These are phyloP conservation scores for Penaeus chinensis DNA, from an alignment of 1,140 invertebrate genomes.

Conservation along the genomic window DNA sequence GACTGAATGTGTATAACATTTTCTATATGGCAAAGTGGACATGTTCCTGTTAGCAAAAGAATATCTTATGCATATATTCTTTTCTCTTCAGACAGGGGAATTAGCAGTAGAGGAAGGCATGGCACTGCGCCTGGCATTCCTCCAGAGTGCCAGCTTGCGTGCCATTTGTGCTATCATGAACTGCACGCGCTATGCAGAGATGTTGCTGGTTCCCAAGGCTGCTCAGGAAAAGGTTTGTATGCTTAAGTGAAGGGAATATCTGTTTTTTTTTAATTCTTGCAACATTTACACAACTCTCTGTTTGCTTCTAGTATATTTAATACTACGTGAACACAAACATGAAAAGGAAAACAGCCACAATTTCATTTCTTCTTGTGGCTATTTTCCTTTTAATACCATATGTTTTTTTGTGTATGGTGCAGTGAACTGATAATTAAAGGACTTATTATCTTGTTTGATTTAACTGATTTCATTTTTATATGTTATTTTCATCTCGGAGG, in stretches of 20 bases:
- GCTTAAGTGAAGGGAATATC: neutral
- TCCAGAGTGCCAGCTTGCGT: conserved; percentile 75
- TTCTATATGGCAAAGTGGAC: neutral
- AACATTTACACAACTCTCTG: neutral
- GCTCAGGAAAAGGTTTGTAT: conserved; percentile 52
- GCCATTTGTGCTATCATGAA: conserved; percentile 71
- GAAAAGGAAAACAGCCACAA: too few species aligned
- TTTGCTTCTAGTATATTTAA: too few species aligned
- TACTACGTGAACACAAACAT: too few species aligned
- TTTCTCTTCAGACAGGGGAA: conserved; percentile 63
- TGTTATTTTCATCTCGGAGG: too few species aligned
- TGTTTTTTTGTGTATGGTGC: too few species aligned
- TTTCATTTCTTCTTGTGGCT: too few species aligned
- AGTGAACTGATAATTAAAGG: too few species aligned
- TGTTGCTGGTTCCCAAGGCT: conserved; percentile 71
- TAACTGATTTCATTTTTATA: too few species aligned
- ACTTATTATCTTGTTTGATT: too few species aligned
- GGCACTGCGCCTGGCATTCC: conserved; percentile 69
- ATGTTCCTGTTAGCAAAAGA: too few species aligned
- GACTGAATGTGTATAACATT: neutral
- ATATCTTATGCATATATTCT: neutral
- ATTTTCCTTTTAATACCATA: too few species aligned
- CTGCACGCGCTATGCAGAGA: conserved; percentile 72
- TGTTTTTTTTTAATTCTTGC: neutral
- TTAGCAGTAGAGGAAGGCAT: conserved; percentile 69